phyloP scores from a whole-genome alignment of 2,797 vertebrate genomes.

The Helarctos malayanus region DNA sequence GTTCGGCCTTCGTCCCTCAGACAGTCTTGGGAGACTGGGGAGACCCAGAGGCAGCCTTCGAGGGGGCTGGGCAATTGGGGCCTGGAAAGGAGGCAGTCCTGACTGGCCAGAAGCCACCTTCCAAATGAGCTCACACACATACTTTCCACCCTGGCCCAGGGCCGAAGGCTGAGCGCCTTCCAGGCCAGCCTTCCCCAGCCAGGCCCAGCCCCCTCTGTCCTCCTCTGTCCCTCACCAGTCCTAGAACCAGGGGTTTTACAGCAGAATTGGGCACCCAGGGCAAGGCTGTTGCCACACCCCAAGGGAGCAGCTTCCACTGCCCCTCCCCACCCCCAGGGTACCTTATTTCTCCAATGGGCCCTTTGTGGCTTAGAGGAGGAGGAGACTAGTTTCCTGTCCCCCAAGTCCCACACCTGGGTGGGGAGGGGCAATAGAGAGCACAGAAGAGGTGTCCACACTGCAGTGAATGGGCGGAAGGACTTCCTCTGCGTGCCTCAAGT shows the following conservation, averaged over 20 bases:
- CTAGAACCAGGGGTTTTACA: constrained; percentile 4
- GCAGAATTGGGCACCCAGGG: background rate
- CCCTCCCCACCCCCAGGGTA: background rate
- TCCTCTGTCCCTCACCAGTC: constrained; percentile 32
- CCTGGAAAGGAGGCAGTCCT: constrained; percentile 72
- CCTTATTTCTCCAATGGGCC: background rate
- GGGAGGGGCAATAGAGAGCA: background rate
- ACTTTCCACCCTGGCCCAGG: constrained; percentile 83
- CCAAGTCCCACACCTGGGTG: constrained; percentile 33
- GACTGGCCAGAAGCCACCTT: constrained; percentile 80
- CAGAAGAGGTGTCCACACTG: background rate
- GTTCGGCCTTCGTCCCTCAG: background rate
- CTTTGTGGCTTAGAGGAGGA: background rate
- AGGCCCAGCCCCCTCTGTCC: constrained; percentile 65
- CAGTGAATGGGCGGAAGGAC: constrained; percentile 61
- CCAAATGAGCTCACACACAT: constrained; percentile 85
- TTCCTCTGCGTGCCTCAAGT: constrained; percentile 57
- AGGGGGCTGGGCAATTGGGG: constrained; percentile 43
- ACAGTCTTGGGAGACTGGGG: background rate
- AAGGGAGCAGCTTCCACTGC: background rate
- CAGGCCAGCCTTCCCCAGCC: constrained; percentile 72
- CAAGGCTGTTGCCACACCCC: background rate
- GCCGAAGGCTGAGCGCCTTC: constrained; percentile 71
- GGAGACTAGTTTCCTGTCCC: background rate
- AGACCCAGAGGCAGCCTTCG: constrained; percentile 43